Conservation (phyloP, 2,888 invertebrate genomes). For the Andrena trimmerana region DNA sequence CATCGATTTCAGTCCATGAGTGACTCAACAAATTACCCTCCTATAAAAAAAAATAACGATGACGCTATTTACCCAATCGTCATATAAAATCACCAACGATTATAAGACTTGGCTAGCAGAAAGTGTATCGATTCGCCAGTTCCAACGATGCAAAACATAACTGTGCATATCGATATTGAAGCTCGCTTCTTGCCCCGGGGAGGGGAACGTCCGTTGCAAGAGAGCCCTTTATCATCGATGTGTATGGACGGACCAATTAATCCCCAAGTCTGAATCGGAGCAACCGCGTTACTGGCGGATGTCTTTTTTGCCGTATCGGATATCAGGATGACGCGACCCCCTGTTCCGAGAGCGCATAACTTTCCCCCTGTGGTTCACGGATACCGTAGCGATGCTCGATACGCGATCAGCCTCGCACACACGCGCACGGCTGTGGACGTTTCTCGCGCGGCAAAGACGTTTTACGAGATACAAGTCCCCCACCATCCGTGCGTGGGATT, state of each 20-base stretch:
- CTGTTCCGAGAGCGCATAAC: conserved; percentile 57
- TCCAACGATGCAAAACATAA: not conserved
- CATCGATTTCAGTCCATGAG: too few relatives aligned
- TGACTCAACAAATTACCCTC: too few relatives aligned
- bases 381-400: conserved; percentile 57
- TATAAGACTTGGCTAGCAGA: not conserved
- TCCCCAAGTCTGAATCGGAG: conserved; percentile 46
- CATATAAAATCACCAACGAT: not conserved
- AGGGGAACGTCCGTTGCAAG: not conserved
- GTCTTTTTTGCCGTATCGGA: conserved; percentile 57
- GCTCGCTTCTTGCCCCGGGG: not conserved
- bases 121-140: not conserved
- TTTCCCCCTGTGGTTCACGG: conserved; percentile 61
- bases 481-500: conserved; percentile 54
- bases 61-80: too few relatives aligned
- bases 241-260: conserved; percentile 39
- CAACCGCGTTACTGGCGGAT: conserved; percentile 43
- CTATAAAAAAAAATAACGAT: too few relatives aligned
- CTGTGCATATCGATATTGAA: not conserved
- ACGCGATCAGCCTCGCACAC: conserved; percentile 16
- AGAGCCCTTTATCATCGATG: conserved; percentile 17
- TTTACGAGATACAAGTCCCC: conserved; percentile 32
- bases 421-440: conserved; percentile 31
- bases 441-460: conserved; percentile 25
- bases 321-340: conserved; percentile 61